Conservation (phyloP, 2,113 vertebrate genomes). For the Sander vitreus region DNA sequence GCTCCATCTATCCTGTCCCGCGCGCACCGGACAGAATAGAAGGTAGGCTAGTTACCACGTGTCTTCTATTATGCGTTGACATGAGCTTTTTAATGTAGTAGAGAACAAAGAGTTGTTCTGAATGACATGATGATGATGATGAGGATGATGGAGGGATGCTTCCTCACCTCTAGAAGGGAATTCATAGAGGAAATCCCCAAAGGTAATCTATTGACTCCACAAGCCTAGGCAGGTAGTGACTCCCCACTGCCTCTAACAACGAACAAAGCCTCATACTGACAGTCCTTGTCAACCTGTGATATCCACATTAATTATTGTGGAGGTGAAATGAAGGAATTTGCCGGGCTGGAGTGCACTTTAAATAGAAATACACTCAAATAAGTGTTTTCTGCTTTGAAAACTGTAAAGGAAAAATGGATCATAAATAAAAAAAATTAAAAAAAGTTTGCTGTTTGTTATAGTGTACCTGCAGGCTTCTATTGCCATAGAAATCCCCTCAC, state of each 20-base stretch:
- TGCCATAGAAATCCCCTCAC: background rate
- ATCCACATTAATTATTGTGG: background rate
- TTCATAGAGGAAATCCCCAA: background rate
- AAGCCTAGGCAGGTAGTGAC: background rate
- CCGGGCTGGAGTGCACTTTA: background rate
- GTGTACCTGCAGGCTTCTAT: background rate
- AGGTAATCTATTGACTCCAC: background rate
- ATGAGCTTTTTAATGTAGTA: background rate
- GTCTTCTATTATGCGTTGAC: background rate
- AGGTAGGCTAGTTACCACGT: background rate
- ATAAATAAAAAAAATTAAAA: background rate
- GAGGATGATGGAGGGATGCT: background rate
- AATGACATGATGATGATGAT: background rate
- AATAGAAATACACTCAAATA: background rate
- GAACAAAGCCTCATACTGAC: slow-evolving; percentile 45
- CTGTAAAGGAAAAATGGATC: background rate
- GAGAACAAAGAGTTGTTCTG: slow-evolving; percentile 41
- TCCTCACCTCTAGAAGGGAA: slow-evolving; percentile 4
- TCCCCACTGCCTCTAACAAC: background rate
- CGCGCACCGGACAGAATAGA: background rate
- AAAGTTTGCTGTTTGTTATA: background rate
- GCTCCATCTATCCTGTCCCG: background rate
- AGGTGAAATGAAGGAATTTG: slow-evolving; percentile 19
- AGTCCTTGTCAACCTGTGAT: slow-evolving; percentile 12
- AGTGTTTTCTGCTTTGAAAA: background rate